Conservation (phyloP, 1,140 invertebrate genomes). For the Bacillus rossius region DNA sequence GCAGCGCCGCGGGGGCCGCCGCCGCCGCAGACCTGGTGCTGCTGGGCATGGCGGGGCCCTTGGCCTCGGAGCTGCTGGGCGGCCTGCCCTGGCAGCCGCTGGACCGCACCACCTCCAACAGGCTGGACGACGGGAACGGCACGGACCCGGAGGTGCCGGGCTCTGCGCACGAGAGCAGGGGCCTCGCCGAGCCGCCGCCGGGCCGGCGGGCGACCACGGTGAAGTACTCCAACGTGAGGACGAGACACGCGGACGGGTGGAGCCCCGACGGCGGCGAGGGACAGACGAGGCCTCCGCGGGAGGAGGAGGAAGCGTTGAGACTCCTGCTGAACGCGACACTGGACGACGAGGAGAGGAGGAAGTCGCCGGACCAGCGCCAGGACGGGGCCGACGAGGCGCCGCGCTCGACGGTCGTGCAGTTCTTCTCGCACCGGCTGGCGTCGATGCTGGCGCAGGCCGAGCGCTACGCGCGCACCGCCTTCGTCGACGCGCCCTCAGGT, state of each 20-base stretch:
- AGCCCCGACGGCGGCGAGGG: not conserved
- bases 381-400: not conserved
- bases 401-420: constrained; percentile 56
- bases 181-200: not conserved
- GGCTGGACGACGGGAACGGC: not conserved
- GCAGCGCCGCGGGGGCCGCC: not conserved
- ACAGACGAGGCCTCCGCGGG: not conserved
- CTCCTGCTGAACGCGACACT: constrained; percentile 3
- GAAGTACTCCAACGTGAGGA: not conserved
- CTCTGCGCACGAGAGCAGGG: not conserved
- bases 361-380: not conserved
- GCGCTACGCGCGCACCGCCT: constrained; percentile 66
- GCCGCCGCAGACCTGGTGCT: not conserved
- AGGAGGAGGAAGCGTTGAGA: not conserved
- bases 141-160: not conserved
- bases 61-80: not conserved
- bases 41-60: not conserved
- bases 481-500: constrained; percentile 52
- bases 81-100: constrained; percentile 1
- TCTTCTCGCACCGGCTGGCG: constrained; percentile 66
- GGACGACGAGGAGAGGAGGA: not conserved
- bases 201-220: not conserved
- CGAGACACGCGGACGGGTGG: not conserved
- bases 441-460: constrained; percentile 74
- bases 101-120: constrained; percentile 4